Evolutionary conservation across 2,797 vertebrate species (phyloP).

Genomic region (Sphenopsis melanotis): DNA sequence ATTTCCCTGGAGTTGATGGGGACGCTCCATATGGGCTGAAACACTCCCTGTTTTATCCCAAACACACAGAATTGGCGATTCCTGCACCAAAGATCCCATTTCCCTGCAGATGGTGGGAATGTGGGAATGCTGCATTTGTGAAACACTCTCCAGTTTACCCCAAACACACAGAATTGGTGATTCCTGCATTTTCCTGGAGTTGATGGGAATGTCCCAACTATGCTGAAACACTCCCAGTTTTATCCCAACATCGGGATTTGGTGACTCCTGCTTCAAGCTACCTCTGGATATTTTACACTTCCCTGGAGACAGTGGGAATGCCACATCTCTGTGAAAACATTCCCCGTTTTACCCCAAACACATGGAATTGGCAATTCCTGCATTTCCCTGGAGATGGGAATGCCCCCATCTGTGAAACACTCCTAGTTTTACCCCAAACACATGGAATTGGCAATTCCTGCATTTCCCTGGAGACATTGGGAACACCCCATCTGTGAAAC

Average conservation of each 20-base stretch:
- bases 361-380: fast-evolving
- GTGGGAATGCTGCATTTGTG: not conserved
- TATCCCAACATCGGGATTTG: not conserved
- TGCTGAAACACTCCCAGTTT: not conserved
- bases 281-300: not conserved
- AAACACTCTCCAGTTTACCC: not conserved
- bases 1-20: not conserved
- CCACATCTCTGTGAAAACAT: not conserved
- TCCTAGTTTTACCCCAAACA: not conserved
- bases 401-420: fast-evolving
- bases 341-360: not conserved
- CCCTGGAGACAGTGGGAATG: not conserved
- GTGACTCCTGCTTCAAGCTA: not conserved
- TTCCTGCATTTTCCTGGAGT: not conserved
- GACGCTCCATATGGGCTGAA: too few species aligned
- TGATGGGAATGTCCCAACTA: not conserved
- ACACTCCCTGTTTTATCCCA: not conserved
- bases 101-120: not conserved
- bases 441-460: fast-evolving
- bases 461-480: too few species aligned
- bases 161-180: not conserved
- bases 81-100: not conserved
- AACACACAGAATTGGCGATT: fast-evolving
- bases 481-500: too few species aligned
- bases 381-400: not conserved